phyloP scores from a whole-genome alignment of 2,797 vertebrate genomes.

The Macropodus opercularis region DNA sequence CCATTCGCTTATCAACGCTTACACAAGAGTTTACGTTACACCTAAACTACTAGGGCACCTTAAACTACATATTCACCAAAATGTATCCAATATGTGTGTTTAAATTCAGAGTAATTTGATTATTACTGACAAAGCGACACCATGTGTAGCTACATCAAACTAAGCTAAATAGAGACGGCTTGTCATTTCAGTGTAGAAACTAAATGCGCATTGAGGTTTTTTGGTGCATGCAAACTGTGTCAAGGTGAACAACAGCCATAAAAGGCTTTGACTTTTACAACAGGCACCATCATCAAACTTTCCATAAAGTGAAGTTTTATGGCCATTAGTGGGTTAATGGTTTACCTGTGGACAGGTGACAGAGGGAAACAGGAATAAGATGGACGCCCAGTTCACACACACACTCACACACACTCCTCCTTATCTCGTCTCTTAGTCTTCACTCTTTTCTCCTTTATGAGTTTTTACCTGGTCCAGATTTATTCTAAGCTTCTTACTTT shows the following conservation, averaged over 20 bases:
- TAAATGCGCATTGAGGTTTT: neutral
- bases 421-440: slow-evolving; percentile 9
- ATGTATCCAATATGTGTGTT: too few species aligned
- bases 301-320: slow-evolving; percentile 72
- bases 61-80: too few species aligned
- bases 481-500: neutral
- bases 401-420: neutral
- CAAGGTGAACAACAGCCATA: slow-evolving; percentile 58
- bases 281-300: slow-evolving; percentile 63
- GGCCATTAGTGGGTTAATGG: slow-evolving; percentile 61
- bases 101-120: neutral
- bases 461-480: neutral
- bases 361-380: slow-evolving; percentile 48
- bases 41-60: too few species aligned
- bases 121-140: too few species aligned
- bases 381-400: slow-evolving; percentile 36
- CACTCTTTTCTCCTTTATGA: neutral
- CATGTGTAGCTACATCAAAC: neutral
- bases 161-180: neutral
- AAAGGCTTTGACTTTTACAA: slow-evolving; percentile 56
- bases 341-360: slow-evolving; percentile 69
- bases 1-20: too few species aligned
- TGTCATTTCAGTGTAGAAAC: neutral
- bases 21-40: too few species aligned
- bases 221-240: slow-evolving; percentile 45